phyloP scores from a whole-genome alignment of 2,797 vertebrate species.

The Mormyrops boulengeri region DNA sequence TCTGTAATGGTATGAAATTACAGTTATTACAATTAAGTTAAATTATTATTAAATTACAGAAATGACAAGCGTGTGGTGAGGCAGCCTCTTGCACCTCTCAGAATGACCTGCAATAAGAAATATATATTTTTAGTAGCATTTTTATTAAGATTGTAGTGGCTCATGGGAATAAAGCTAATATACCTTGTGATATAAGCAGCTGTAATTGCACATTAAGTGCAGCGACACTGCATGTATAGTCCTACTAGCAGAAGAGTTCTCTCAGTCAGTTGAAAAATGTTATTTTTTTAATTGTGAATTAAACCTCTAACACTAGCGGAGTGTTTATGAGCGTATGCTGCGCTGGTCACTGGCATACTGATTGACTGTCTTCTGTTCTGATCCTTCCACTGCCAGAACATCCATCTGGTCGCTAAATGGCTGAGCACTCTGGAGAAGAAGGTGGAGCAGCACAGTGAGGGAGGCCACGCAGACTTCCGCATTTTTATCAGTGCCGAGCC shows the following conservation, averaged over 20 bases:
- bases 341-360: conserved; percentile 13
- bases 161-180: not conserved
- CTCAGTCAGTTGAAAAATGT: conserved; percentile 41
- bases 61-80: not conserved
- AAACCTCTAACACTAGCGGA: not conserved
- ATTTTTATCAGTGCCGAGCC: conserved; percentile 90
- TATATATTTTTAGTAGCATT: not conserved
- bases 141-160: not conserved
- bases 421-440: conserved; percentile 79
- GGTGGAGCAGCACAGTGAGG: conserved; percentile 70
- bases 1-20: not conserved
- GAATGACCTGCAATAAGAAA: not conserved
- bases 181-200: not conserved
- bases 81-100: not conserved
- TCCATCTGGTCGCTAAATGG: conserved; percentile 90
- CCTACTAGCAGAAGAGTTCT: conserved; percentile 45
- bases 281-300: conserved; percentile 38
- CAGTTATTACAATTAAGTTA: not conserved
- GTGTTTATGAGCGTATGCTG: not conserved
- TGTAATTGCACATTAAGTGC: conserved; percentile 26
- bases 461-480: conserved; percentile 71
- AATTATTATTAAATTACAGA: not conserved
- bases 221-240: conserved; percentile 46
- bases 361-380: not conserved
- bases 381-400: conserved; percentile 66